Base-by-base conservation (phyloP, 2,888 invertebrate genomes). In the Phengaris arion region DNA sequence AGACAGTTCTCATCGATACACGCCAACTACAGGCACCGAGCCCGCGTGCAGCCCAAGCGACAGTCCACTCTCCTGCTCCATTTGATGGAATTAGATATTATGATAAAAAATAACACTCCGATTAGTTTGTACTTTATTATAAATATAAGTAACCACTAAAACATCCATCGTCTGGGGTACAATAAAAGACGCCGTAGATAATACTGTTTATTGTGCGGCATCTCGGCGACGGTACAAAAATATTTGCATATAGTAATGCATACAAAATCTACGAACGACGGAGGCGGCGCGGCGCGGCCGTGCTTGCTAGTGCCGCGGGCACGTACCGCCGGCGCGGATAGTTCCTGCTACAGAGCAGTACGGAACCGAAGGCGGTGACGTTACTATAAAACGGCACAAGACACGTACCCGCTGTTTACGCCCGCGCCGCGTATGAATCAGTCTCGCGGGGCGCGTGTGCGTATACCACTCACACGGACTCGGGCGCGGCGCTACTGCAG, bases 201-300 rank as follows among this genome's bases (percentile, higher is more conserved):
- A 81, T 81, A 81, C 81, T 80, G 81, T 81, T 81, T 80, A 81
- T 80, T 81, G 79, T 79, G 79, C 70, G 52, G 74, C 46, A 75
- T 69, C 69, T 72, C 35, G 74, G 68, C 55, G 72, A 70, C 74
- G 75, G 70, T 77, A 78, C 75, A 75, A 77, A 76, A 75, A 74
- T 74, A 48, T 72, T 75, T 74, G 75, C 75, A 73, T 73, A 55
- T 70, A 54, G 72, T 68, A 74, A 75, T 70, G 57, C 69, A 46
- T 75, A 75, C 69, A 75, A 48, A 75, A 59, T 70, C 57, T 59
- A 69, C 76, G 46, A 48, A 69, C 74, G 74, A 69, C 52, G 74
- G 54, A 46, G 52, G 54, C 12, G 55, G 68, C 74, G 52, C 15
- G 70, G 77, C 76, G 22, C 22, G 22, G 22, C 22, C 22, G 22